phyloP scores from a whole-genome alignment of 2,888 invertebrate genomes.

The Aphidoletes aphidimyza region DNA sequence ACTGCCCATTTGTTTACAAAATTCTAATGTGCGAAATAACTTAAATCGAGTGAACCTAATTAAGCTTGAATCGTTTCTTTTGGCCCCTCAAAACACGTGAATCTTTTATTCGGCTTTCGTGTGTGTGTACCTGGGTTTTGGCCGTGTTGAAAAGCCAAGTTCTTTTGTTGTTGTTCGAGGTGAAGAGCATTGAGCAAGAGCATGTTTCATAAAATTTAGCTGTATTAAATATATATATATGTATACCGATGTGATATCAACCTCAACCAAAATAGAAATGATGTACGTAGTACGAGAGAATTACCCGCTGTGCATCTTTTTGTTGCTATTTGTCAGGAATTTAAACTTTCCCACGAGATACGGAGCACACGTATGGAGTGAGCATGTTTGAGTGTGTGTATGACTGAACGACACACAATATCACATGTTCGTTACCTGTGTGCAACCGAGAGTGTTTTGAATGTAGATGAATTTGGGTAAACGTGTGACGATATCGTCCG shows the following conservation, averaged over 20 bases:
- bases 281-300: not conserved
- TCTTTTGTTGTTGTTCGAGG: not conserved
- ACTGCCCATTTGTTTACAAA: not conserved
- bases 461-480: too few species aligned
- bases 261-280: not conserved
- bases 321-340: conserved; percentile 9
- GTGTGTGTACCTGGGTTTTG: too few species aligned
- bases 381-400: too few species aligned
- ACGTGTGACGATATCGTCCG: too few species aligned
- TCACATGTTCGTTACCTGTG: too few species aligned
- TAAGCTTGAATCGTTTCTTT: not conserved
- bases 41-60: not conserved
- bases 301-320: conserved; percentile 16
- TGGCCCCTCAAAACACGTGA: too few species aligned
- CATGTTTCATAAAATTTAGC: not conserved
- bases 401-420: too few species aligned
- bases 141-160: too few species aligned
- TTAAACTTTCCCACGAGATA: conserved; percentile 27
- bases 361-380: not conserved
- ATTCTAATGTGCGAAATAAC: not conserved
- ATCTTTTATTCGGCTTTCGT: too few species aligned
- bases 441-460: too few species aligned
- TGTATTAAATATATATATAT: too few species aligned
- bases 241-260: too few species aligned
- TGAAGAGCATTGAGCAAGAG: not conserved